Base-by-base conservation (phyloP, 2,797 vertebrate species). In the Amblyraja radiata region DNA sequence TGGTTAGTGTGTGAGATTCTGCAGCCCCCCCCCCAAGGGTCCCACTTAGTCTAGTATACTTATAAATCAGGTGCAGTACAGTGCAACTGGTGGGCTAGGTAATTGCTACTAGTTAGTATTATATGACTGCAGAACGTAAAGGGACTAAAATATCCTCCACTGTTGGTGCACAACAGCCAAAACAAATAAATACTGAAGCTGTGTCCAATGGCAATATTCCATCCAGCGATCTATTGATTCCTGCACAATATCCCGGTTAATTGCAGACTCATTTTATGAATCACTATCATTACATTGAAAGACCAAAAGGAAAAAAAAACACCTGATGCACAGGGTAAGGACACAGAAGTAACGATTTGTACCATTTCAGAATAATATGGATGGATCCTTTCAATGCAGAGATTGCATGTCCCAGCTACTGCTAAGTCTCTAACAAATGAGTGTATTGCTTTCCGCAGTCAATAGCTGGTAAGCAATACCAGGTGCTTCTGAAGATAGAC, bases 281-380 rank as follows among this genome's bases (percentile, higher is more conserved):
- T 88, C n/a, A 65, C 61, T 18, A 88, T 88, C n/a, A 88, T 18
- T 88, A 68, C n/a, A 68, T 32, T 36, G 32, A 86, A 65, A 86
- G 28, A 9, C 58, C 58, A 0, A 65, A 65, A 32, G n/a, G n/a
- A 63, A 28, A 61, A 84, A 63, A n/a, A 28, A 61, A n/a, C 39
- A 28, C 23, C 54, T 61, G 23, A 61, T 28, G n/a, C 21, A 25
- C 46, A 28, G n/a, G 58, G 54, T 13, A 63, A 58, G 80, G 21
- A 86, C 54, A 14, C 63, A 61, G 84, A 6, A 88, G 65, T 88
- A 88, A 28, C 32, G 84, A 65, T n/a, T 88, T 88, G 28, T 36
- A 65, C 65, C 14, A 6, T 88, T n/a, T 88, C 84, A 65, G 63
- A 21, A 88, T 65, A 36, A 88, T 16, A 88, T 7, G 65, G 10